Conservation (phyloP, 2,888 invertebrate species). For the Nephrotoma guestfalica region DNA sequence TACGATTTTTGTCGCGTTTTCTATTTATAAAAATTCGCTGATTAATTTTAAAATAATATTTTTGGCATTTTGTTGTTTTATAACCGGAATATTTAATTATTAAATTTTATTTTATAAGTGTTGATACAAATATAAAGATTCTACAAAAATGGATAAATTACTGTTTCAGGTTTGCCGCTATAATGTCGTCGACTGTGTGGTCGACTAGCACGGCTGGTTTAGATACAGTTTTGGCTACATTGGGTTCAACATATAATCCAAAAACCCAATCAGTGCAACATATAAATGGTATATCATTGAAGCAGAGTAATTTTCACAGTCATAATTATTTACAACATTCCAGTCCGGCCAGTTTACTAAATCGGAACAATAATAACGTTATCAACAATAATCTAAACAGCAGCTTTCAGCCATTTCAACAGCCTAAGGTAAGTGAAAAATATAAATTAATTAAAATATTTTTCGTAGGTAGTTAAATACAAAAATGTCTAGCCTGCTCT, state of each 20-base stretch:
- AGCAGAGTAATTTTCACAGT: not conserved
- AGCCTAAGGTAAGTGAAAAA: not conserved
- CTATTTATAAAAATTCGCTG: not conserved
- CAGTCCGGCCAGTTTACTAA: not conserved
- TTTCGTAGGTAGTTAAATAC: too few species aligned
- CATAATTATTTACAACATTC: not conserved
- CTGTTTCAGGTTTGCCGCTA: not conserved
- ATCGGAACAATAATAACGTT: not conserved
- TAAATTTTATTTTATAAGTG: not conserved
- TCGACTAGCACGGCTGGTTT: slow-evolving; percentile 48
- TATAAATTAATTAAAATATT: not conserved
- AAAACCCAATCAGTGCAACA: slow-evolving; percentile 7
- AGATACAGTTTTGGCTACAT: slow-evolving; percentile 21
- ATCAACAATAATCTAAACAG: slow-evolving; percentile 5
- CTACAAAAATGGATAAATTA: not conserved
- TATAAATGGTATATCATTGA: slow-evolving; percentile 8
- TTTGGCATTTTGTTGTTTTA: not conserved
- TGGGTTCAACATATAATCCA: slow-evolving; percentile 13
- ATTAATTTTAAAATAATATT: not conserved
- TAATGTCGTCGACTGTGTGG: slow-evolving; percentile 44
- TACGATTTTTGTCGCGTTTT: not conserved
- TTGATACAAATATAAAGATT: not conserved
- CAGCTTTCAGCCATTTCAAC: not conserved
- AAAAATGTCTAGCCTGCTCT: not conserved
- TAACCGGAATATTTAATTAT: not conserved